phyloP scores from a whole-genome alignment of 2,888 invertebrate genomes.

The Mythimna loreyi region DNA sequence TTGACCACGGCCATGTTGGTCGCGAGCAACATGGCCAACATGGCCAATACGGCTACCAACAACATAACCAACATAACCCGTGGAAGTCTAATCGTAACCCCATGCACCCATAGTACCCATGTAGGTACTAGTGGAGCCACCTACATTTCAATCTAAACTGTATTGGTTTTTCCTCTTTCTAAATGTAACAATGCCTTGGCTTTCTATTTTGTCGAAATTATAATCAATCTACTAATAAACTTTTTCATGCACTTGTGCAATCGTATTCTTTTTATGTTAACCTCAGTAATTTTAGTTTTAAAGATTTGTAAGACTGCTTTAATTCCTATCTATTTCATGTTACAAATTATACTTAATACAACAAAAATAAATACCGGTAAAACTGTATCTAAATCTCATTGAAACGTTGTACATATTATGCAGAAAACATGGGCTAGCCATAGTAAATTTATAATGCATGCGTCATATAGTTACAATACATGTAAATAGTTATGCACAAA shows the following conservation, averaged over 20 bases:
- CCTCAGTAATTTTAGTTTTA: neutral
- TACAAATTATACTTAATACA: neutral
- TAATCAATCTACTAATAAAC: conserved; percentile 7
- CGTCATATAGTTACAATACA: no score
- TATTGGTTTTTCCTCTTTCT: neutral
- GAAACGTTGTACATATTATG: neutral
- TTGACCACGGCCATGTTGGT: conserved; percentile 25
- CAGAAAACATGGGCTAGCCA: neutral
- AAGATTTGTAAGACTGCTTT: neutral
- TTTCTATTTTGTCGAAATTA: neutral
- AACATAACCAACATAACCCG: conserved; percentile 34
- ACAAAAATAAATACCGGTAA: neutral
- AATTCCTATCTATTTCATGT: neutral
- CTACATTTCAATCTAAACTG: neutral
- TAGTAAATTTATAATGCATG: no score
- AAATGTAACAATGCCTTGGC: neutral
- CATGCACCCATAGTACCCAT: no score
- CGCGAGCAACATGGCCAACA: neutral
- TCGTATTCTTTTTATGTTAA: no score
- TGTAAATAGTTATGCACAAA: no score
- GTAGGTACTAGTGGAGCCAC: neutral
- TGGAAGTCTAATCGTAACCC: conserved; percentile 32
- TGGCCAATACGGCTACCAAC: conserved; percentile 28
- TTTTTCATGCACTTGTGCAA: neutral
- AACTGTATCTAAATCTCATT: neutral